Percentiles rank a stretch among this genome's conserved stretches.
Conservation (phyloP, 2,113 vertebrate genomes). For the Microcebus lehilahytsara region DNA sequence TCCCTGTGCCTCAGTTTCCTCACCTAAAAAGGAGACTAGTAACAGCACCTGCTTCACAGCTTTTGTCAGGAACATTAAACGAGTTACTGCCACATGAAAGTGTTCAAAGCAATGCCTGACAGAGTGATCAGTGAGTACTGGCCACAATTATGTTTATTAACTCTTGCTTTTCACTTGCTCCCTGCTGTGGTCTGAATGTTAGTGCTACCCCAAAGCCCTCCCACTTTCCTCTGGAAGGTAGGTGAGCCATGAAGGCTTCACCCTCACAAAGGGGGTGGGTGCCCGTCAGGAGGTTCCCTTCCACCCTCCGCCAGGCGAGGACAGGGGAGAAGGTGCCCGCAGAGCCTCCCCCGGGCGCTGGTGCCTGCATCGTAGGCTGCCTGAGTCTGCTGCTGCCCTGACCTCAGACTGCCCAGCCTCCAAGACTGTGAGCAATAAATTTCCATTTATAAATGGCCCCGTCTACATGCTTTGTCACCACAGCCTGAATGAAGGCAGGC, state of each 20-base stretch:
- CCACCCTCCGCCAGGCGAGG: neutral
- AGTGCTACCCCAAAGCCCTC: neutral
- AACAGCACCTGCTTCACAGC: neutral
- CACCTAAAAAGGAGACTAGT: neutral
- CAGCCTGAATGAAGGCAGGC: neutral
- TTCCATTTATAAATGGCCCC: neutral
- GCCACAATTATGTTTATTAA: neutral
- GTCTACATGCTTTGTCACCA: neutral
- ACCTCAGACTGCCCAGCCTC: neutral
- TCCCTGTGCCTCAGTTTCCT: neutral
- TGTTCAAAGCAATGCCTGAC: no score
- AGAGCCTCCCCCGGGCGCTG: neutral
- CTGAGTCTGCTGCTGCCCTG: neutral
- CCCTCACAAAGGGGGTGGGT: neutral
- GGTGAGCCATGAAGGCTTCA: neutral
- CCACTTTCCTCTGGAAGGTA: neutral
- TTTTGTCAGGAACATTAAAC: neutral
- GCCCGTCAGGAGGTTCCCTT: neutral
- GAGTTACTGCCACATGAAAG: neutral
- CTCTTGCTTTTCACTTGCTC: neutral
- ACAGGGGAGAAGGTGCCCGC: neutral
- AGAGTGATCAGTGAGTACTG: neutral
- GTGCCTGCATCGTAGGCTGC: neutral
- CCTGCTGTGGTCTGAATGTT: neutral
- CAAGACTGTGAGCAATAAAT: neutral